Percentiles rank a stretch among this genome's conserved stretches.
phyloP scores from a whole-genome alignment of 2,797 vertebrate species.

The Peromyscus eremicus region DNA sequence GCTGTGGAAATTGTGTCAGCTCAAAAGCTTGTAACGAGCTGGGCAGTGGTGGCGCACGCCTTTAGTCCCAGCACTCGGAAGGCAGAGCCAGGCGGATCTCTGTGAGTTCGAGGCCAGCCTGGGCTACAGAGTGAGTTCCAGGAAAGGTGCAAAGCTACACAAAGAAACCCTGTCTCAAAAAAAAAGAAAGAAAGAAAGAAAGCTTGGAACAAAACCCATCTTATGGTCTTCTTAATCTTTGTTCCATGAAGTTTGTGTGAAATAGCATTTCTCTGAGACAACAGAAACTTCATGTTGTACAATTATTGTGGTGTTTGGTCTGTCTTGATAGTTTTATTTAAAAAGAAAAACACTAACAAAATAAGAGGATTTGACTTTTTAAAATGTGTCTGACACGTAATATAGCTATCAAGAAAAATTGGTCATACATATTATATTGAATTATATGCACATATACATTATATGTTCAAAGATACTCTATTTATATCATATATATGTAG shows the following conservation, averaged over 20 bases:
- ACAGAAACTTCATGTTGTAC: slow-evolving; percentile 44
- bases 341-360: slow-evolving; percentile 35
- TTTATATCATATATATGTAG: neutral
- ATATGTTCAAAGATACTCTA: neutral
- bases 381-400: slow-evolving; percentile 55
- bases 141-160: no score
- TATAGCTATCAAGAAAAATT: slow-evolving; percentile 48
- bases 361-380: slow-evolving; percentile 14
- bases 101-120: no score
- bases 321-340: slow-evolving; percentile 11
- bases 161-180: no score
- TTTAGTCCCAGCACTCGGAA: no score
- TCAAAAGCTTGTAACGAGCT: slow-evolving; percentile 57
- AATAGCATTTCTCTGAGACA: slow-evolving; percentile 69
- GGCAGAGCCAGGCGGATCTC: no score
- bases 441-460: neutral
- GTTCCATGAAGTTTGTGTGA: slow-evolving; percentile 74
- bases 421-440: neutral
- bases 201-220: neutral
- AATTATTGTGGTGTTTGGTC: slow-evolving; percentile 43
- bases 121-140: no score
- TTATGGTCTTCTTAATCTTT: slow-evolving; percentile 70
- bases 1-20: slow-evolving; percentile 57
- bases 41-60: no score
- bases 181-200: no score